Conservation (phyloP, 1,140 invertebrate genomes). For the Magallana ariakensis region DNA sequence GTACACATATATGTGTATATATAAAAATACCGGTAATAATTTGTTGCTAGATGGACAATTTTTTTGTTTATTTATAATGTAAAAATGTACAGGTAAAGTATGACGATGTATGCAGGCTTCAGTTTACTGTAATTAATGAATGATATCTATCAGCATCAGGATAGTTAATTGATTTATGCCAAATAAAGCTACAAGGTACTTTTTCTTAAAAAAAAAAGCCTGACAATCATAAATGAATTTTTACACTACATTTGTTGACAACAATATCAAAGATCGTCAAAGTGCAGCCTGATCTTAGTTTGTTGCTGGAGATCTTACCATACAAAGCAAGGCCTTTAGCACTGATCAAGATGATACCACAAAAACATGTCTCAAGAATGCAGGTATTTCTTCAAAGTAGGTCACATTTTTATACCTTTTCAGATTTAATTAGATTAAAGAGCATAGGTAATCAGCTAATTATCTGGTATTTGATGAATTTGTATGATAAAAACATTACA, state of each 20-base stretch:
- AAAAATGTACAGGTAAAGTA: too few relatives aligned
- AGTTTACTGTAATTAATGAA: not conserved
- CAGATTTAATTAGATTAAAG: constrained; percentile 13
- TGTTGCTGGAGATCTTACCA: not conserved
- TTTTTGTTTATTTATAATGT: too few relatives aligned
- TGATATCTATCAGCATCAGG: too few relatives aligned
- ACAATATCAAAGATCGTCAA: not conserved
- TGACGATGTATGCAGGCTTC: not conserved
- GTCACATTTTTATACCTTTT: constrained; percentile 1
- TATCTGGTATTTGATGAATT: constrained; percentile 31
- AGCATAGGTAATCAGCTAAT: constrained; percentile 12
- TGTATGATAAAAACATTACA: constrained; percentile 2
- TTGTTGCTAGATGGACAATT: too few relatives aligned
- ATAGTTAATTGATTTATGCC: too few relatives aligned
- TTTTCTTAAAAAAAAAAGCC: not conserved
- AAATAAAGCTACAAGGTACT: too few relatives aligned
- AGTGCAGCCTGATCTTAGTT: not conserved
- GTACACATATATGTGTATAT: too few relatives aligned
- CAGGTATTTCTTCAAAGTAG: constrained; percentile 17
- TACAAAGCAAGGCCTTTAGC: not conserved
- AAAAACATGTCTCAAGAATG: constrained; percentile 5
- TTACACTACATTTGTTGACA: not conserved
- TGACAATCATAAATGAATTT: not conserved
- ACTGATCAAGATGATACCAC: not conserved
- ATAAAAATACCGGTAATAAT: too few relatives aligned